Evolutionary conservation across 2,113 vertebrate genomes (phyloP).

Genomic region (Limnothrissa miodon): DNA sequence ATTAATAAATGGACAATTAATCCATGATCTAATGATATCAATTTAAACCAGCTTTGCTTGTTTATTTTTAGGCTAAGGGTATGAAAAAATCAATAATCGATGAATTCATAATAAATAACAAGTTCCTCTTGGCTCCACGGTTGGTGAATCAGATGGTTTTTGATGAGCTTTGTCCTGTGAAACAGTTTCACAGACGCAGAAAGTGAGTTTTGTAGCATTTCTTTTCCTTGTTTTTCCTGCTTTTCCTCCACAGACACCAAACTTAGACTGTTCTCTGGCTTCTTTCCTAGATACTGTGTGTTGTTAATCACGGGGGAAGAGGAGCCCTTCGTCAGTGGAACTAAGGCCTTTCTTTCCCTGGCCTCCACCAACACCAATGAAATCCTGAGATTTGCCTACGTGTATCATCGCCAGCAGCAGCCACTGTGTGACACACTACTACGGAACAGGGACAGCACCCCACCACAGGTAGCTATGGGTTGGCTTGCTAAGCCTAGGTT

Average conservation of each 20-base stretch:
- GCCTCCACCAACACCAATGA: slow-evolving; percentile 85
- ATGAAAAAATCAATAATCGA: slow-evolving; percentile 94
- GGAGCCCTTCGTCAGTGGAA: slow-evolving; percentile 67
- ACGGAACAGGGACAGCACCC: slow-evolving; percentile 63
- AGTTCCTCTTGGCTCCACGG: slow-evolving; percentile 85
- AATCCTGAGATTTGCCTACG: slow-evolving; percentile 82
- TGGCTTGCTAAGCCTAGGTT: not conserved
- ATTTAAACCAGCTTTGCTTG: not conserved
- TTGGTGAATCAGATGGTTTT: slow-evolving; percentile 92
- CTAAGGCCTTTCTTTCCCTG: slow-evolving; percentile 83
- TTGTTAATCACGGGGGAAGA: slow-evolving; percentile 82
- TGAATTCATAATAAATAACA: slow-evolving; percentile 91
- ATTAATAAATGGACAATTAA: not conserved
- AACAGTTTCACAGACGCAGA: slow-evolving; percentile 89
- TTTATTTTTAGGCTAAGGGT: slow-evolving; percentile 77
- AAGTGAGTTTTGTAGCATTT: slow-evolving; percentile 75
- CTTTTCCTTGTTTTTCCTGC: too few species aligned
- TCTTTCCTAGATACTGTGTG: slow-evolving; percentile 81
- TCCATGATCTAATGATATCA: not conserved
- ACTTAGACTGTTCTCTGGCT: too few species aligned
- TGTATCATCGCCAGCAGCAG: slow-evolving; percentile 81
- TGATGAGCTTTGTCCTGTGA: slow-evolving; percentile 90
- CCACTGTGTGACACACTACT: slow-evolving; percentile 79
- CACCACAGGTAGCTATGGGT: slow-evolving; percentile 61
- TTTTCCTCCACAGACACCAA: not conserved